These are phyloP conservation scores for Cinara cedri DNA, from an alignment of 2,888 invertebrate species.

Conservation along the genomic window DNA sequence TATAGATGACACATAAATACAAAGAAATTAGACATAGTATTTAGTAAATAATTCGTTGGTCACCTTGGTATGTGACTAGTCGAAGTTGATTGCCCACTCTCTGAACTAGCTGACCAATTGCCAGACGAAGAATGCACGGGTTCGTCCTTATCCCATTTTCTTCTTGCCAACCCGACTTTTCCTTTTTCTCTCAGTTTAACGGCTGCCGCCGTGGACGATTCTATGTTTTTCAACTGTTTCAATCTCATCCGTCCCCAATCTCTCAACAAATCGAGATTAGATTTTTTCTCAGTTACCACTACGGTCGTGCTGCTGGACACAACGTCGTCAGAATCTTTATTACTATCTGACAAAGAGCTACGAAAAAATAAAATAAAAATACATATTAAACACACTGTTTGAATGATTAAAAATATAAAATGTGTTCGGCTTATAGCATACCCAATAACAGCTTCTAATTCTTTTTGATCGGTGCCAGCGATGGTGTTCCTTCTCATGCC, in stretches of 20 bases:
- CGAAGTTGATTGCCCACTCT: slow-evolving; percentile 77
- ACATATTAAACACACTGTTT: slow-evolving; percentile 5
- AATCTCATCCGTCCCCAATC: slow-evolving; percentile 84
- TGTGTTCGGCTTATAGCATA: slow-evolving; percentile 63
- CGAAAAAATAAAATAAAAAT: no score
- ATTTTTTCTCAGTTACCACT: slow-evolving; percentile 64
- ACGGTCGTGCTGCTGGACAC: slow-evolving; percentile 64
- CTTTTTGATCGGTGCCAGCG: slow-evolving; percentile 88
- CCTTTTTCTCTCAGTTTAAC: slow-evolving; percentile 80
- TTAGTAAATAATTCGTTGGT: slow-evolving; percentile 42
- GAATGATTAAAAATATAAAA: background rate
- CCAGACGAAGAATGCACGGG: slow-evolving; percentile 89
- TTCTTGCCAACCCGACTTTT: slow-evolving; percentile 55
- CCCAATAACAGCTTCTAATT: slow-evolving; percentile 86
- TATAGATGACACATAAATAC: no score
- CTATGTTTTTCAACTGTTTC: slow-evolving; percentile 71
- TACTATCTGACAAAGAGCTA: slow-evolving; percentile 66
- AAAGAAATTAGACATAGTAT: no score
- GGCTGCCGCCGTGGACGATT: slow-evolving; percentile 62
- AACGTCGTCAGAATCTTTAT: slow-evolving; percentile 61
- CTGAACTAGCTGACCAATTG: slow-evolving; percentile 93
- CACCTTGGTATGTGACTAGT: slow-evolving; percentile 76
- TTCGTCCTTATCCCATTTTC: slow-evolving; percentile 69
- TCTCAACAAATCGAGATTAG: slow-evolving; percentile 80
- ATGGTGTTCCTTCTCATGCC: slow-evolving; percentile 88